Evolutionary conservation across 2,888 invertebrate genomes (phyloP).

Genomic region (Crossocerus cetratus): DNA sequence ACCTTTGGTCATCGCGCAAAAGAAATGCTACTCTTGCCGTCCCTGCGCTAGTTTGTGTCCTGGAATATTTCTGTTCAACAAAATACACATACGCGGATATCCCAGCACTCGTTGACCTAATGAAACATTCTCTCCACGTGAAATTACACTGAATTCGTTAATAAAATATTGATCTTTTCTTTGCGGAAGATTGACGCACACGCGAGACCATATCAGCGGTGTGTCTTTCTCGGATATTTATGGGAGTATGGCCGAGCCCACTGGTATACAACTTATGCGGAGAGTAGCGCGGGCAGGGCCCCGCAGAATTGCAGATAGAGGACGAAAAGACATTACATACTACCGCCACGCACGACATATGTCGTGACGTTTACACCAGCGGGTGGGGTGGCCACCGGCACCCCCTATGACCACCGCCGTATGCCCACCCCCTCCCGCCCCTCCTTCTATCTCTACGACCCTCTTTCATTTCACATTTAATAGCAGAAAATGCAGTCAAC

Average conservation of each 20-base stretch:
- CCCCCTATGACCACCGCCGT: slow-evolving; percentile 19
- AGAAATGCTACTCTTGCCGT: too few species aligned
- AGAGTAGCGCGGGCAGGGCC: slow-evolving; percentile 23
- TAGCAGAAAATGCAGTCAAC: slow-evolving; percentile 63
- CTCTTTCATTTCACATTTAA: slow-evolving; percentile 47
- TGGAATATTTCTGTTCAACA: too few species aligned
- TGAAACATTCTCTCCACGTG: neutral
- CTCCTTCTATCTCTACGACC: slow-evolving; percentile 21
- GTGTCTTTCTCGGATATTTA: slow-evolving; percentile 62
- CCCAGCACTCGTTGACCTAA: too few species aligned
- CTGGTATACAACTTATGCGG: slow-evolving; percentile 43
- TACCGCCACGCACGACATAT: slow-evolving; percentile 70
- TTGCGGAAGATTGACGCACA: neutral
- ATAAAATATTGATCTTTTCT: neutral
- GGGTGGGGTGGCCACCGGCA: slow-evolving; percentile 15
- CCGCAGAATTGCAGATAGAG: slow-evolving; percentile 48
- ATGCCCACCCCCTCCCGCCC: slow-evolving; percentile 23
- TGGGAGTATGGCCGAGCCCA: slow-evolving; percentile 44
- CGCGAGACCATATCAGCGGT: slow-evolving; percentile 40
- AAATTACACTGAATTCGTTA: slow-evolving; percentile 17
- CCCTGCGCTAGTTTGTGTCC: too few species aligned
- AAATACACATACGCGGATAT: too few species aligned
- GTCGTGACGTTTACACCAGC: slow-evolving; percentile 64
- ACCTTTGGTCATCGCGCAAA: too few species aligned
- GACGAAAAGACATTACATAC: slow-evolving; percentile 67